Percentiles rank a stretch among this genome's conserved stretches.
Evolutionary conservation across 2,888 invertebrate genomes (phyloP).

Genomic region (Hypsopygia costalis): DNA sequence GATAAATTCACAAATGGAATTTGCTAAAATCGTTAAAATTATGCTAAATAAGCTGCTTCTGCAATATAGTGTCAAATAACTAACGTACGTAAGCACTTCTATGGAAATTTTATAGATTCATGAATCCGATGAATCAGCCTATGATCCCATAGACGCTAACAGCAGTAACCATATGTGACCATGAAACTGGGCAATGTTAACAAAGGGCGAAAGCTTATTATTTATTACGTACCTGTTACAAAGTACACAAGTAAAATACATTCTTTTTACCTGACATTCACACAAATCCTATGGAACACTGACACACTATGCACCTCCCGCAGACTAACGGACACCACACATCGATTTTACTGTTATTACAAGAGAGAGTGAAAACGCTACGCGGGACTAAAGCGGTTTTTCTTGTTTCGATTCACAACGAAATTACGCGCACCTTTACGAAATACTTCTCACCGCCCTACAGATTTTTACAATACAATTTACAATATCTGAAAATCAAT

Average conservation of each 20-base stretch:
- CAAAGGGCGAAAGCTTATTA: too few species aligned
- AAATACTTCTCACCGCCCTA: too few species aligned
- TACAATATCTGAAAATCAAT: too few species aligned
- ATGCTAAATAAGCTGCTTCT: too few species aligned
- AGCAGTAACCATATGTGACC: neutral
- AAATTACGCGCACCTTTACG: constrained; percentile 27
- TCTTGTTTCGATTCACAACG: constrained; percentile 44
- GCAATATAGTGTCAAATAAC: too few species aligned
- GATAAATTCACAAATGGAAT: too few species aligned
- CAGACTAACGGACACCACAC: constrained; percentile 57
- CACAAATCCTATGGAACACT: constrained; percentile 19
- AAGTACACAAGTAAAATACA: neutral
- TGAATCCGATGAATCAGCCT: neutral
- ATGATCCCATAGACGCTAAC: too few species aligned
- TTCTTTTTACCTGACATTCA: constrained; percentile 8
- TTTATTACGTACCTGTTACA: neutral
- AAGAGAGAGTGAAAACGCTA: constrained; percentile 27
- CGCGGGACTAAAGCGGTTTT: constrained; percentile 46
- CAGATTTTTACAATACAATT: too few species aligned
- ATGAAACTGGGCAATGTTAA: neutral
- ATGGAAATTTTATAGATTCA: constrained; percentile 1
- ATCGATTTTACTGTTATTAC: constrained; percentile 52
- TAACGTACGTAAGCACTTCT: too few species aligned
- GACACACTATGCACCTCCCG: constrained; percentile 36
- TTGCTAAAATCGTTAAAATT: too few species aligned